Evolutionary conservation across 2,888 invertebrate species (phyloP), one percentile per base, ranked within the genome.

Genomic region (Stomorhina lunata): DNA sequence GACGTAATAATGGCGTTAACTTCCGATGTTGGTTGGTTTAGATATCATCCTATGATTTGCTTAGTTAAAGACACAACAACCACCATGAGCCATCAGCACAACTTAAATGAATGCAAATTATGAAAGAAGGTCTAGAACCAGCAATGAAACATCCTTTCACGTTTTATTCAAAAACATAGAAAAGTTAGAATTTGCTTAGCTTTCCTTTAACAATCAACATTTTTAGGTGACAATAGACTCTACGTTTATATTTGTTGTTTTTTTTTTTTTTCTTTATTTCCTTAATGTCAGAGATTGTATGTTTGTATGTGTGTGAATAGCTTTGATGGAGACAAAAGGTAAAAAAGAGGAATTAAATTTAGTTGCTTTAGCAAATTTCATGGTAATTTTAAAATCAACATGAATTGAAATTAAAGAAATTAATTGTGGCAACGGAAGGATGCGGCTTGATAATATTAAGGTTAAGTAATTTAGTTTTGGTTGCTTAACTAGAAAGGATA

Each of bases 1-100:
- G 76, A 77, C 81, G 37, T 73, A 55, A 68, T 81, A 68, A 68
- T 77, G 61, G 77, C 72, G 66, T 63, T 68, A 43, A 81, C 81
- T 77, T 77, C 66, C 68, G 61, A 53, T 37, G 72, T 68, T 50
- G 34, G 1, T 34, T 34, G 25, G 25, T 7, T 27, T 4, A 40
- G 15, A 45, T n/a, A 7, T 6, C 43, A 53, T 69, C 48, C 15
- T 32, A 68, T 61, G 20, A 77, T 72, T 77, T 72, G 76, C 72
- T 81, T 77, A 77, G 59, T 48, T 72, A 68, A 77, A 72, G 37
- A 57, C 10, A 65, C 15, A 72, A 34, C 12, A 22, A 50, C 37
- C 43, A 37, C 34, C n/a, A n/a, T n/a, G n/a, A 27, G 37, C n/a
- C 48, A 27, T 17, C 40, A 69, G 25, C 43, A 61, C 9, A 45